A percentile compares a stretch with the other conserved stretches of the same genome.
These are phyloP conservation scores for Pasiphila rectangulata DNA, from an alignment of 2,888 invertebrate species.

Conservation along the genomic window DNA sequence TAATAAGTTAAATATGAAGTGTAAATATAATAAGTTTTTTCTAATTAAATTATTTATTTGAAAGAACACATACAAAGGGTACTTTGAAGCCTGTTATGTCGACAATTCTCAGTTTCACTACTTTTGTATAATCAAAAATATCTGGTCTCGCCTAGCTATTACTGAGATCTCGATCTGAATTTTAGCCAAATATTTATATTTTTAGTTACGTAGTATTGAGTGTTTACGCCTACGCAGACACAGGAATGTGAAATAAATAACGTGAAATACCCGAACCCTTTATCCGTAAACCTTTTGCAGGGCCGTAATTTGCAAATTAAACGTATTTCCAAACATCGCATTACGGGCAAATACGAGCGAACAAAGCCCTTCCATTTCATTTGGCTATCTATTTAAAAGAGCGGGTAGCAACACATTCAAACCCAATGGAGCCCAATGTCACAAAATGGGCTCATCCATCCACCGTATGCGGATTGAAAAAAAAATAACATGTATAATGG, in stretches of 20 bases:
- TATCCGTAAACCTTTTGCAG: constrained; percentile 13
- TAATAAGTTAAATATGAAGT: too few relatives aligned
- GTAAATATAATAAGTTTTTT: too few relatives aligned
- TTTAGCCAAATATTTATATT: too few relatives aligned
- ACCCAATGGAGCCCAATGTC: constrained; percentile 77
- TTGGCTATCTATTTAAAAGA: constrained; percentile 77
- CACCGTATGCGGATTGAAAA: constrained; percentile 60
- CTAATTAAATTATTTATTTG: too few relatives aligned
- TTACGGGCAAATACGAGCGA: constrained; percentile 53
- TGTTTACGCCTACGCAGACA: too few relatives aligned
- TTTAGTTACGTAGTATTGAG: too few relatives aligned
- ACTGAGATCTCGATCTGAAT: too few relatives aligned
- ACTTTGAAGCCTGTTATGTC: too few relatives aligned
- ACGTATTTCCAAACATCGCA: constrained; percentile 48
- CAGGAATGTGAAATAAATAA: too few relatives aligned
- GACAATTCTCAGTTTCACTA: not conserved
- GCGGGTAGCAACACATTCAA: constrained; percentile 69
- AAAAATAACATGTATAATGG: constrained; percentile 61
- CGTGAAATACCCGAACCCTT: not conserved
- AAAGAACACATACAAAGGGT: too few relatives aligned
- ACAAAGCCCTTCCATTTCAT: constrained; percentile 77
- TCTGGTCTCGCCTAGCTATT: too few relatives aligned
- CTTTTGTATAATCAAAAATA: too few relatives aligned
- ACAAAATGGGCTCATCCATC: constrained; percentile 68
- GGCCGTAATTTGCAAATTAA: constrained; percentile 31